Evolutionary conservation across 2,797 vertebrate genomes (phyloP).

Genomic region (Petrocephalus schoutedeni): DNA sequence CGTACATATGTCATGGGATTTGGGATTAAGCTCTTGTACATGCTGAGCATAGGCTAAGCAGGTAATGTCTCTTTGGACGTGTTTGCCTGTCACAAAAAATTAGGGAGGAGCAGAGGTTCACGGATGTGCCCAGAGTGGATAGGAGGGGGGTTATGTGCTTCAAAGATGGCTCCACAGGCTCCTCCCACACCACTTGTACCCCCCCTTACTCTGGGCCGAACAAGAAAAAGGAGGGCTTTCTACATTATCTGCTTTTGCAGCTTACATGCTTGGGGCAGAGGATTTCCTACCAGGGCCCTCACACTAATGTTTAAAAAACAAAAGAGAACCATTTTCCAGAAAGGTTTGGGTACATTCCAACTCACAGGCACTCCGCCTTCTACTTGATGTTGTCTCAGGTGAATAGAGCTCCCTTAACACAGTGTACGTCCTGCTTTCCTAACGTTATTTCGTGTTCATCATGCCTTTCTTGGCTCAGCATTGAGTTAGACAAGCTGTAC

Average conservation of each 20-base stretch:
- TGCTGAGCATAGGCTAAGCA: neutral
- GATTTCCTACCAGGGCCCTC: neutral
- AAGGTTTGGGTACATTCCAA: neutral
- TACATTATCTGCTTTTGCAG: neutral
- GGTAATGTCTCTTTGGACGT: neutral
- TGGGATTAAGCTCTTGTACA: neutral
- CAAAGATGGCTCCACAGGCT: constrained; percentile 45
- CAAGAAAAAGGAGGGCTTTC: neutral
- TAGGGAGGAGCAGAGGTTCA: neutral
- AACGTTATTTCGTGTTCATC: neutral
- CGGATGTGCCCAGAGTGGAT: neutral
- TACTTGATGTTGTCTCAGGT: neutral
- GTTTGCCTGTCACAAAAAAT: neutral
- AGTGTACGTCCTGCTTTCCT: neutral
- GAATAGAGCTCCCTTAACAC: neutral
- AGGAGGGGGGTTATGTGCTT: constrained; percentile 48
- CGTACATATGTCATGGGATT: neutral
- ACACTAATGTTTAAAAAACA: neutral
- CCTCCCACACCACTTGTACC: neutral
- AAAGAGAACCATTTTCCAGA: neutral
- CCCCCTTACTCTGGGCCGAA: neutral
- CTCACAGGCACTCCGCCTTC: neutral
- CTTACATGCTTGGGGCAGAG: neutral
- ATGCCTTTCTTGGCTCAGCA: neutral
- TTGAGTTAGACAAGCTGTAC: neutral